Percentiles rank a stretch among this genome's conserved stretches.
phyloP scores from a whole-genome alignment of 2,113 vertebrate species.

The Hoplias malabaricus region DNA sequence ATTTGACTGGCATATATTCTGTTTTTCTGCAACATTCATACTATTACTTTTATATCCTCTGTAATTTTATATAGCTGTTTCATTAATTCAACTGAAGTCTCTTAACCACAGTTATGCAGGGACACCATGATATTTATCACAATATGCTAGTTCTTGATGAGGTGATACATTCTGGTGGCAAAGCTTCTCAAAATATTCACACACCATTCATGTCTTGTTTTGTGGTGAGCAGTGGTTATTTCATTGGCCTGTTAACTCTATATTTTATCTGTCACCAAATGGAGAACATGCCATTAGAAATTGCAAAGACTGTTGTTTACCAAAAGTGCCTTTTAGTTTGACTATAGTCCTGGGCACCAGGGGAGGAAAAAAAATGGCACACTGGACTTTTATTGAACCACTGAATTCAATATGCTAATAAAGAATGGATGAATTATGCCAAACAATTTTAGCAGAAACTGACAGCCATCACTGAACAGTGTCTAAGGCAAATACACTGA shows the following conservation, averaged over 20 bases:
- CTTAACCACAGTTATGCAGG: not conserved
- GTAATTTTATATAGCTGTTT: not conserved
- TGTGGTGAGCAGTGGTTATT: not conserved
- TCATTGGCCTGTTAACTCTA: not conserved
- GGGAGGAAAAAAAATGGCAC: not conserved
- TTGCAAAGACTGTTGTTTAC: not conserved
- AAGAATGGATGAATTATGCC: not conserved
- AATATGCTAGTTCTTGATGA: not conserved
- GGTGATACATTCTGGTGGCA: not conserved
- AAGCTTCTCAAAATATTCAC: not conserved
- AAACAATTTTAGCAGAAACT: not conserved
- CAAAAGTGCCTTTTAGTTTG: not conserved
- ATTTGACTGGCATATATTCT: not conserved
- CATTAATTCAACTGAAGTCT: not conserved
- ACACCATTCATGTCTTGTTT: not conserved
- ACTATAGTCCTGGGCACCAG: not conserved
- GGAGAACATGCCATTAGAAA: not conserved
- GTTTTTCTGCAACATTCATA: not conserved
- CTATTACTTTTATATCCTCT: not conserved
- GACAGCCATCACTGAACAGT: not conserved
- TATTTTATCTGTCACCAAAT: not conserved
- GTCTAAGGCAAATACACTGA: not conserved
- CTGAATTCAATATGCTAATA: not conserved
- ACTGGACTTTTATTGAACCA: conserved; percentile 6
- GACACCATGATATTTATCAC: not conserved